These are phyloP conservation scores for Cheumatopsyche charites DNA, from an alignment of 1,140 invertebrate species.

Conservation along the genomic window DNA sequence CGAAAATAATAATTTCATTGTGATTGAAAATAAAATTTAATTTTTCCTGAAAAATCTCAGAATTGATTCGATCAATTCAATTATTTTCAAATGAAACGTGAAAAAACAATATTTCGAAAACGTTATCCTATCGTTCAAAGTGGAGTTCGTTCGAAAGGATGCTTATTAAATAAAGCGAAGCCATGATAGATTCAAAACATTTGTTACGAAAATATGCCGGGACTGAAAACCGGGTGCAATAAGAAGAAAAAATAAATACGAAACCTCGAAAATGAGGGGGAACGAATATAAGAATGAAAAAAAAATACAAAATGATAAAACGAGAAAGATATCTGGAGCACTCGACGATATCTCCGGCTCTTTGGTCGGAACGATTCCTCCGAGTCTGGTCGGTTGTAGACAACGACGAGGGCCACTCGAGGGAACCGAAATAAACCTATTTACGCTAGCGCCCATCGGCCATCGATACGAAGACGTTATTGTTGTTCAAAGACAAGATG, in stretches of 20 bases:
- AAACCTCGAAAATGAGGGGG: neutral
- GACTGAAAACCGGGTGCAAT: too few relatives aligned
- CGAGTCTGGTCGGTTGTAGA: neutral
- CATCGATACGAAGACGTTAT: constrained; percentile 14
- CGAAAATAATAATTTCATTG: too few relatives aligned
- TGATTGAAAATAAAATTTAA: too few relatives aligned
- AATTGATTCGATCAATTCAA: too few relatives aligned
- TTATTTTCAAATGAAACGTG: too few relatives aligned
- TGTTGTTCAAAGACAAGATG: constrained; percentile 20
- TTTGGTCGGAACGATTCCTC: neutral
- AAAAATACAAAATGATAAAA: neutral
- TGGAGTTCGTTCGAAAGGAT: too few relatives aligned
- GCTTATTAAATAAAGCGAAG: too few relatives aligned
- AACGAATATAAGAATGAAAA: neutral
- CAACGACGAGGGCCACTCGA: constrained; percentile 15
- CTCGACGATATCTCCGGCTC: constrained; percentile 16
- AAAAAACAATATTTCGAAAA: too few relatives aligned
- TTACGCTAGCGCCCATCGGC: constrained; percentile 11
- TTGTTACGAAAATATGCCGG: too few relatives aligned
- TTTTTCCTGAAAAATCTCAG: too few relatives aligned
- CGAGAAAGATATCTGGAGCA: constrained; percentile 10
- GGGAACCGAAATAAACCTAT: constrained; percentile 28
- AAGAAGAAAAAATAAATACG: neutral
- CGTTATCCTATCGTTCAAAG: too few relatives aligned
- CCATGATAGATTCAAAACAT: too few relatives aligned